These are phyloP conservation scores for Smittia sp. DNA, from an alignment of 2,888 invertebrate genomes.

Conservation along the genomic window DNA sequence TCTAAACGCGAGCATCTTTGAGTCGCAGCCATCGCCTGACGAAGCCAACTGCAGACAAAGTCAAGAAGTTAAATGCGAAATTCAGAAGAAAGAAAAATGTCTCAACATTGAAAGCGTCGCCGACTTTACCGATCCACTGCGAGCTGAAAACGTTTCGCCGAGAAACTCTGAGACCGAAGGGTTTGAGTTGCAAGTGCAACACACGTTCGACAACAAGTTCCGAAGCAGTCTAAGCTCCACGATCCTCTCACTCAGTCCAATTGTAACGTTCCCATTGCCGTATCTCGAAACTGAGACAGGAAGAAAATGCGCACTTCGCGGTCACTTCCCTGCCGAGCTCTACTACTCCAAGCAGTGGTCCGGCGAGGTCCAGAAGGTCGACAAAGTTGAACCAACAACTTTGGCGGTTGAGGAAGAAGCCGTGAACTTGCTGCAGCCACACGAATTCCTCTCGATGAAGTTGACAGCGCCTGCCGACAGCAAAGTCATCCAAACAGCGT, in stretches of 20 bases:
- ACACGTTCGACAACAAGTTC: slow-evolving; percentile 66
- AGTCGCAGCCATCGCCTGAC: slow-evolving; percentile 51
- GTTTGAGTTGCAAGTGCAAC: slow-evolving; percentile 54
- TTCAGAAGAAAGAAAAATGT: slow-evolving; percentile 55
- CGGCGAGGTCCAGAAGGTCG: slow-evolving; percentile 47
- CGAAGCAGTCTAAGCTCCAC: slow-evolving; percentile 72
- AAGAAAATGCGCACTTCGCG: slow-evolving; percentile 68
- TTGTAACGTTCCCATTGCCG: slow-evolving; percentile 78
- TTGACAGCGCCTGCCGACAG: slow-evolving; percentile 65
- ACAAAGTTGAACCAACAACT: slow-evolving; percentile 46
- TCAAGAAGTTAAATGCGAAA: slow-evolving; percentile 44
- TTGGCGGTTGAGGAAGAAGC: slow-evolving; percentile 44
- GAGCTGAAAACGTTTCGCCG: slow-evolving; percentile 52
- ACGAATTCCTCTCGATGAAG: slow-evolving; percentile 71
- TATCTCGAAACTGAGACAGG: slow-evolving; percentile 84
- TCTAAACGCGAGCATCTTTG: slow-evolving; percentile 54
- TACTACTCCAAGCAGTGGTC: slow-evolving; percentile 67
- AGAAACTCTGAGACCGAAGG: slow-evolving; percentile 54
- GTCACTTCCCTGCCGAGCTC: slow-evolving; percentile 69
- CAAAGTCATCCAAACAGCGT: slow-evolving; percentile 64
- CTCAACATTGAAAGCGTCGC: slow-evolving; percentile 57
- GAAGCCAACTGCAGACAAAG: slow-evolving; percentile 40
- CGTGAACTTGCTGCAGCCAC: slow-evolving; percentile 57
- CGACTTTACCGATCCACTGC: slow-evolving; percentile 83
- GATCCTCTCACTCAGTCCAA: slow-evolving; percentile 81